A percentile compares a stretch with the other conserved stretches of the same genome.
These are phyloP conservation scores for Amyelois transitella DNA, from an alignment of 1,140 invertebrate species.

Conservation along the genomic window DNA sequence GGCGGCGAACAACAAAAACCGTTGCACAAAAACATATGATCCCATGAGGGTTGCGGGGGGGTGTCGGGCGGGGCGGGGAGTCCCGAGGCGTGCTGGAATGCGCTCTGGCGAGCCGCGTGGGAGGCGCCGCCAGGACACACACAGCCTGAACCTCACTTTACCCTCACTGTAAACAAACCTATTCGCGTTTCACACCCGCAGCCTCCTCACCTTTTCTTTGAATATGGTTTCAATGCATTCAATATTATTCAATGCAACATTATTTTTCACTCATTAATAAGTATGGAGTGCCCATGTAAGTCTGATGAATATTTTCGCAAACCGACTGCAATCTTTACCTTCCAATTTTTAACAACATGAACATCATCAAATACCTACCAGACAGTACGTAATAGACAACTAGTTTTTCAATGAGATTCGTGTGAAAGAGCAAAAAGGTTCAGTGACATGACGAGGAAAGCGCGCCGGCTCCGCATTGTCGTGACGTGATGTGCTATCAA, in stretches of 20 bases:
- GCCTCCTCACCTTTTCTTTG: slow-evolving; percentile 9
- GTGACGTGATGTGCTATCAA: slow-evolving; percentile 54
- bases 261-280: neutral
- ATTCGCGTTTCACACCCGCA: slow-evolving; percentile 34
- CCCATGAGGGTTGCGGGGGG: slow-evolving; percentile 57
- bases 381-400: neutral
- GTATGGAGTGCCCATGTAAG: no score
- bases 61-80: slow-evolving; percentile 24
- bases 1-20: slow-evolving; percentile 72
- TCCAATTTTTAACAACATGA: neutral
- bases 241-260: neutral
- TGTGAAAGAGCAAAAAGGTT: slow-evolving; percentile 24
- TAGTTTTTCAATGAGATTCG: neutral
- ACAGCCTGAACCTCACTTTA: slow-evolving; percentile 48
- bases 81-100: slow-evolving; percentile 68
- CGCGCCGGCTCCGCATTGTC: slow-evolving; percentile 31
- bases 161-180: slow-evolving; percentile 62
- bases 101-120: slow-evolving; percentile 67
- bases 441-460: slow-evolving; percentile 39
- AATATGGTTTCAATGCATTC: neutral
- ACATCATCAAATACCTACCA: neutral
- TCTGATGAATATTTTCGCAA: no score
- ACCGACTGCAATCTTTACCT: neutral
- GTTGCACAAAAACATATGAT: slow-evolving; percentile 75
- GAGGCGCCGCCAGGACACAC: slow-evolving; percentile 60